Conservation (phyloP, 2,797 vertebrate genomes). For the Molossus molossus region DNA sequence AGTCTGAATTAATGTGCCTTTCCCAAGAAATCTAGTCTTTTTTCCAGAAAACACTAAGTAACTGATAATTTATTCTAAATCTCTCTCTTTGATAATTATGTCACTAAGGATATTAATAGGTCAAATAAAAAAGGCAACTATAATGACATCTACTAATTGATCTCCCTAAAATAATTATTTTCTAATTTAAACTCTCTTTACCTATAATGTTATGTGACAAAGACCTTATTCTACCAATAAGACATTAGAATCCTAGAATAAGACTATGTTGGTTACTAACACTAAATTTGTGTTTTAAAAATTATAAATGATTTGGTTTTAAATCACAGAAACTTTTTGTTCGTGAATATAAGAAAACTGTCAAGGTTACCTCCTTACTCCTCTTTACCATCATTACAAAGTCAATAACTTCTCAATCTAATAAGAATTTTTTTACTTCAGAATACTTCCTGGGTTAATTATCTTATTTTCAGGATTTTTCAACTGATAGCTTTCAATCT, state of each 20-base stretch:
- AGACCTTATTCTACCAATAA: slow-evolving; percentile 58
- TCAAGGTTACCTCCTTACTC: slow-evolving; percentile 64
- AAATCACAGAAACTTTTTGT: slow-evolving; percentile 68
- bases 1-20: slow-evolving; percentile 74
- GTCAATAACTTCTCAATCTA: slow-evolving; percentile 63
- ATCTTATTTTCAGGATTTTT: slow-evolving; percentile 66
- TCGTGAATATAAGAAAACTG: slow-evolving; percentile 33
- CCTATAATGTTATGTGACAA: background rate
- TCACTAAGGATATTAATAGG: slow-evolving; percentile 65
- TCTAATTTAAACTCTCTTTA: slow-evolving; percentile 72
- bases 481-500: slow-evolving; percentile 65
- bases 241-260: slow-evolving; percentile 62
- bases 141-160: slow-evolving; percentile 57
- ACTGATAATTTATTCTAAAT: slow-evolving; percentile 60
- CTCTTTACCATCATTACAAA: slow-evolving; percentile 28
- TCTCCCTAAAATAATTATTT: slow-evolving; percentile 69
- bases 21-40: slow-evolving; percentile 66
- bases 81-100: slow-evolving; percentile 58
- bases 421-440: slow-evolving; percentile 58
- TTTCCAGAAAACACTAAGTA: slow-evolving; percentile 76
- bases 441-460: slow-evolving; percentile 46
- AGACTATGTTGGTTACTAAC: slow-evolving; percentile 62
- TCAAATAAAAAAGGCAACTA: slow-evolving; percentile 71
- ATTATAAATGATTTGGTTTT: slow-evolving; percentile 73
- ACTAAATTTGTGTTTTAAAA: slow-evolving; percentile 34